Evolutionary conservation across 2,888 invertebrate genomes (phyloP).

Genomic region (Tetramorium bicarinatum): DNA sequence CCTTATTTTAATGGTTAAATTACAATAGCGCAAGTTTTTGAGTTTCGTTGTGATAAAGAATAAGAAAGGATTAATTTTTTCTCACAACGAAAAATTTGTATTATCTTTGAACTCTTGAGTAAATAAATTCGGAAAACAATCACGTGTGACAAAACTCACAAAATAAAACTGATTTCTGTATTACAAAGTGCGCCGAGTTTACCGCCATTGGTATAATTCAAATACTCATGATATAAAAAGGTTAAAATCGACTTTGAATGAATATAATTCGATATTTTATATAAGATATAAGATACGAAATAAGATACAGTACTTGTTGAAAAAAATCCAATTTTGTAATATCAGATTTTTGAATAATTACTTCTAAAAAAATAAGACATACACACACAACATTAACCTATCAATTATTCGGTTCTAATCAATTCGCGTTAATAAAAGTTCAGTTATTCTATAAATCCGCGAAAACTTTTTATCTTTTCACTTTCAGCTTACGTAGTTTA

Average conservation of each 20-base stretch:
- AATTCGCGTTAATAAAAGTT: neutral
- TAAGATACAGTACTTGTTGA: too few relatives aligned
- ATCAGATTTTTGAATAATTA: neutral
- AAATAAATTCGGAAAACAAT: neutral
- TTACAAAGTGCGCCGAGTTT: neutral
- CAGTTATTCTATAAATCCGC: neutral
- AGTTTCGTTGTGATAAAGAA: slow-evolving; percentile 70
- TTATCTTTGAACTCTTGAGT: slow-evolving; percentile 74
- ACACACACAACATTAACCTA: neutral
- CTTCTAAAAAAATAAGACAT: neutral
- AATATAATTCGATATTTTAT: neutral
- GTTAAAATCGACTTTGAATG: neutral
- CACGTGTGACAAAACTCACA: neutral
- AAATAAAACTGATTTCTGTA: neutral
- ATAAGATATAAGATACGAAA: neutral
- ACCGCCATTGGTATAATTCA: neutral
- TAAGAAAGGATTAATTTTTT: slow-evolving; percentile 70
- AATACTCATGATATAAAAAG: neutral
- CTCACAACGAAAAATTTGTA: slow-evolving; percentile 69
- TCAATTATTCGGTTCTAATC: neutral
- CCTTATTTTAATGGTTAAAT: slow-evolving; percentile 71
- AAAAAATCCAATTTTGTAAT: neutral
- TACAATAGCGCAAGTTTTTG: slow-evolving; percentile 64
- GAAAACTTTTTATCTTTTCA: neutral
- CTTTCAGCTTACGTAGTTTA: neutral